A percentile compares a stretch with the other conserved stretches of the same genome.
Conservation (phyloP, 2,113 vertebrate genomes). For the Madoqua kirkii region DNA sequence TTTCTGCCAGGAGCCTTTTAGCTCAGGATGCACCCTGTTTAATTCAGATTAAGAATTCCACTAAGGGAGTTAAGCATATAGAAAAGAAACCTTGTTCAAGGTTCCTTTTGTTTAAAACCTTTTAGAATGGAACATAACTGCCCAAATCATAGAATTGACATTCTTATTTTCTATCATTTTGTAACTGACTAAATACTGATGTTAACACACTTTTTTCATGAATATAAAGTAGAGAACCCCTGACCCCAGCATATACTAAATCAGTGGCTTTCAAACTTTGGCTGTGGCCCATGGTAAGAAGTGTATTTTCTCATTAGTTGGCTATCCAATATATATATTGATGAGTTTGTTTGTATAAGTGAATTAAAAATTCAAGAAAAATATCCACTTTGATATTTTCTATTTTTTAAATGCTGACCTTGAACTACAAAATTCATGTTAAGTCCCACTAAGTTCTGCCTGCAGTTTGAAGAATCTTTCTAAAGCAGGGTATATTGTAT, state of each 20-base stretch:
- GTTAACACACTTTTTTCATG: background rate
- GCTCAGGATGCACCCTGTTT: background rate
- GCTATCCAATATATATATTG: background rate
- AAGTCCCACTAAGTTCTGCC: background rate
- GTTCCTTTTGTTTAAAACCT: conserved; percentile 2
- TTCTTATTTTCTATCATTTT: background rate
- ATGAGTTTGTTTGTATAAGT: background rate
- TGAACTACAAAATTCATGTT: background rate
- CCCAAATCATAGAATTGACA: background rate
- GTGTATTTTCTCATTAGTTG: background rate
- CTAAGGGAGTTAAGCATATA: background rate
- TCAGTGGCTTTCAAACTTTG: background rate
- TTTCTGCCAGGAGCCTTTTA: background rate
- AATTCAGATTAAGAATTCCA: background rate
- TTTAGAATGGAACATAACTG: background rate
- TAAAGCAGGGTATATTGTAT: background rate
- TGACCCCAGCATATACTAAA: too few relatives aligned
- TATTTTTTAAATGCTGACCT: background rate
- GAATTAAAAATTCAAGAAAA: background rate
- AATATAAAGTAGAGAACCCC: background rate
- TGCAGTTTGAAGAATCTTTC: background rate
- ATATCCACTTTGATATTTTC: background rate
- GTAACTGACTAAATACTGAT: background rate
- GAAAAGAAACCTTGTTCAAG: background rate
- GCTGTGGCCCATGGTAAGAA: background rate